Evolutionary conservation across 2,113 vertebrate species (phyloP).

Genomic region (Mirounga angustirostris): DNA sequence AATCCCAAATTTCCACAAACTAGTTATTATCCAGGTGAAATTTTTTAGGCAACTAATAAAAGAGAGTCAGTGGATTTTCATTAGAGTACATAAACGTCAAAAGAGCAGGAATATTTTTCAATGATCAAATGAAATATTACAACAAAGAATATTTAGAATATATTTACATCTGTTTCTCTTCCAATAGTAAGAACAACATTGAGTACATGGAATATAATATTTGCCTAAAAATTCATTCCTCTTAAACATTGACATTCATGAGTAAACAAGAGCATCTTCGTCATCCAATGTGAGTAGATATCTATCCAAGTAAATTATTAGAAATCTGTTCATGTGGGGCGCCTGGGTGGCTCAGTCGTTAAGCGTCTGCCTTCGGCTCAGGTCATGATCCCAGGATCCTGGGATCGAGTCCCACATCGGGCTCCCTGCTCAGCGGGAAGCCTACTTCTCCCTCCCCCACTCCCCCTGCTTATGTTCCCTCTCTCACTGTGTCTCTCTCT

Average conservation of each 20-base stretch:
- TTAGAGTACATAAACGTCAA: neutral
- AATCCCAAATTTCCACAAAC: neutral
- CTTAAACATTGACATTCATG: neutral
- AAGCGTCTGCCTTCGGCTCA: too few species aligned
- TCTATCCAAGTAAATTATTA: neutral
- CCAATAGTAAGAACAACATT: neutral
- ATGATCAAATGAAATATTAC: slow-evolving; percentile 8
- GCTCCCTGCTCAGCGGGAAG: too few species aligned
- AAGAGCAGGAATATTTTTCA: neutral
- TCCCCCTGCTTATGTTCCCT: too few species aligned
- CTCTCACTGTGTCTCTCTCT: too few species aligned
- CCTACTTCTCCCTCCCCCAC: too few species aligned
- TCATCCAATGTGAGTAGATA: neutral
- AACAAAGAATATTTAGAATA: slow-evolving; percentile 5
- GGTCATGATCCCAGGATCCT: too few species aligned
- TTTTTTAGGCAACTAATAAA: neutral
- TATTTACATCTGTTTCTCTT: neutral
- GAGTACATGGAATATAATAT: neutral
- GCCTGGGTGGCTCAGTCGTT: too few species aligned
- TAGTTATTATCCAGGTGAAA: neutral
- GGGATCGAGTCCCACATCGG: too few species aligned
- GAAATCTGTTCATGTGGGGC: neutral
- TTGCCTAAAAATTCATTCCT: neutral
- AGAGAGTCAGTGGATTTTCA: neutral
- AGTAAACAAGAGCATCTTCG: neutral